Base-by-base conservation (phyloP, 2,113 vertebrate species). In the Toxotes chatareus region DNA sequence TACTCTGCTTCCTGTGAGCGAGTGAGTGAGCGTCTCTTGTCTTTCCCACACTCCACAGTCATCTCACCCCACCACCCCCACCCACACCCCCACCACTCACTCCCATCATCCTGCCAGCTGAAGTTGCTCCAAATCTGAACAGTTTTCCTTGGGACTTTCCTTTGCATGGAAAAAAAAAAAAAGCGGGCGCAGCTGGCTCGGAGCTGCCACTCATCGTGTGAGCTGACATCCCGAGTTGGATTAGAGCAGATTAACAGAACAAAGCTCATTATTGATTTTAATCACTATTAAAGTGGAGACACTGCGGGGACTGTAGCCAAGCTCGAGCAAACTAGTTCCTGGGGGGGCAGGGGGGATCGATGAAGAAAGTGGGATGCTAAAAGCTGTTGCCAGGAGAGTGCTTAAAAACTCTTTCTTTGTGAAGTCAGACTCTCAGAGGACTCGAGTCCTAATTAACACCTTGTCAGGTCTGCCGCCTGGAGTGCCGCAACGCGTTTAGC, bases 221-320 rank as follows among this genome's bases (percentile, higher is more conserved):
- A 82, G 23, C 23, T 63, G 70, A 84, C 79, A 76, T 62, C 55
- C 80, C 49, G 23, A 46, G 47, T 61, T 51, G 80, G 80, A 92
- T 90, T 83, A 84, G 19, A 70, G 47, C 78, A 86, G 85, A 89
- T 90, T 84, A 92, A 79, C 76, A 80, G 59, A 89, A 92, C 82
- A 89, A 87, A 92, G 83, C 81, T 82, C 70, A 51, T 73, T 88
- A 88, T 90, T 88, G 91, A 92, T 91, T 91, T 88, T 17, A 91
- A 94, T 91, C 81, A 75, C 71, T 82, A 83, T 88, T 84, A 90
- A 84, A 85, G 73, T 68, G 67, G 76, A 92, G 76, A 77, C 61
- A 53, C 59, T 34, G 47, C 38, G 69, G 57, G 62, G 68, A 27
- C 68, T n/a, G 68, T 4, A 59, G 65, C 55, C 68, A 49, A 86